Base-by-base conservation (phyloP, 2,113 vertebrate species). In the Gallinago media region DNA sequence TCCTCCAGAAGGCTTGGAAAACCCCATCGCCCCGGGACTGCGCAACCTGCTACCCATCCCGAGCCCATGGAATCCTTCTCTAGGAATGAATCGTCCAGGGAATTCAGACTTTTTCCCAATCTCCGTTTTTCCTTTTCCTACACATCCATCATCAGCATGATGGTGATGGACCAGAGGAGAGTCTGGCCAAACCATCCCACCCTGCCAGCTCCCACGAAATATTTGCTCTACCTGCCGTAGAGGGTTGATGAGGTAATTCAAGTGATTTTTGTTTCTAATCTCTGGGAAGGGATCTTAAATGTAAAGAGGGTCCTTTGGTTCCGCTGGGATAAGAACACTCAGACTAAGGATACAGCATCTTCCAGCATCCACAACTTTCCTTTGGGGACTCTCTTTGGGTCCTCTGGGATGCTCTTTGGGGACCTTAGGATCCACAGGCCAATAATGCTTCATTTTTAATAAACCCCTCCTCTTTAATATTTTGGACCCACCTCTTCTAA, bases 11-110 rank as follows among this genome's bases (percentile, higher is more conserved):
- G 31, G 19, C 17, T 40, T 62, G 59, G 87, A 89, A 88, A 89
- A 83, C 10, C 50, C 76, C 80, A 52, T 27, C 6, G 1, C 22
- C 32, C 58, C 0, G 8, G 36, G 36, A 49, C 59, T 84, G 29
- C 9, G 17, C 47, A 62, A 54, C 12, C 18, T 3, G 1, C 25
- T 15, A 32, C 46, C 26, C 36, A 12, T 12, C 54, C 59, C 2
- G 2, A 62, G 25, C 9, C 3, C 5, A 22, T 2, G 0, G 1
- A 47, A 31, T 56, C 67, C 17, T 42, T 38, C 52, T 9, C 66
- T 25, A 12, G 1, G 0, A 31, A 26, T 15, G 74, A 71, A 58
- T n/a, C 14, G 55, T 5, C 19, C 42, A 10, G 12, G 29, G 46
- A 73, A 91, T 50, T 61, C 76, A 67, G 42, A 15, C 38, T 17